A percentile compares a stretch with the other conserved stretches of the same genome.
Conservation (phyloP, 2,113 vertebrate genomes). For the Mesembrinibis cayennensis region DNA sequence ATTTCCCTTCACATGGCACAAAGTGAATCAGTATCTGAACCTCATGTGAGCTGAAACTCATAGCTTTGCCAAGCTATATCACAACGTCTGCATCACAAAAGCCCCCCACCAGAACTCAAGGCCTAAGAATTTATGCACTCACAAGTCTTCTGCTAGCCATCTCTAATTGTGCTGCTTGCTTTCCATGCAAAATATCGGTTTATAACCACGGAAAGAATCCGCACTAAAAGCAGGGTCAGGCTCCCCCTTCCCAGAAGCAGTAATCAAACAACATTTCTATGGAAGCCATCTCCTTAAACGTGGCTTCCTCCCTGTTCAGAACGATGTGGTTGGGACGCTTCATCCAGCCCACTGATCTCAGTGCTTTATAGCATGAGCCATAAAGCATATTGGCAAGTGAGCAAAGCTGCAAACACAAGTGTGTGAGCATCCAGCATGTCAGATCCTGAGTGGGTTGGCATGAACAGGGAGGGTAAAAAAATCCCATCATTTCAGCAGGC, state of each 20-base stretch:
- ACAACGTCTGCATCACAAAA: background rate
- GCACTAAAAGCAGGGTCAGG: background rate
- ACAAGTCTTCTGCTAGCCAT: background rate
- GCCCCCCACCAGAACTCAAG: background rate
- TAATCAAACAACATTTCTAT: background rate
- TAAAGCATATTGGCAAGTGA: constrained; percentile 21
- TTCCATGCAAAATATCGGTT: background rate
- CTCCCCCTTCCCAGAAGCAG: background rate
- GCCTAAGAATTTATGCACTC: background rate
- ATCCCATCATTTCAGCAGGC: constrained; percentile 39
- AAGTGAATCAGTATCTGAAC: background rate
- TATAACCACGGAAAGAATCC: background rate
- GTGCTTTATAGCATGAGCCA: background rate
- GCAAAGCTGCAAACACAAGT: background rate
- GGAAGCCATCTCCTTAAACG: background rate
- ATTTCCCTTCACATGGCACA: background rate
- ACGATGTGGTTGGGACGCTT: background rate
- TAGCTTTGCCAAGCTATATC: background rate
- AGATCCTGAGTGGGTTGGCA: constrained; percentile 35
- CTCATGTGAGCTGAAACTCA: background rate
- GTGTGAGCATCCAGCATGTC: constrained; percentile 36
- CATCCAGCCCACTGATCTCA: background rate
- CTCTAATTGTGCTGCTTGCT: background rate
- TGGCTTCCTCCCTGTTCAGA: background rate
- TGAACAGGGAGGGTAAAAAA: constrained; percentile 38